A percentile compares a stretch with the other conserved stretches of the same genome.
These are phyloP conservation scores for Albula goreensis DNA, from an alignment of 2,113 vertebrate genomes.

Conservation along the genomic window DNA sequence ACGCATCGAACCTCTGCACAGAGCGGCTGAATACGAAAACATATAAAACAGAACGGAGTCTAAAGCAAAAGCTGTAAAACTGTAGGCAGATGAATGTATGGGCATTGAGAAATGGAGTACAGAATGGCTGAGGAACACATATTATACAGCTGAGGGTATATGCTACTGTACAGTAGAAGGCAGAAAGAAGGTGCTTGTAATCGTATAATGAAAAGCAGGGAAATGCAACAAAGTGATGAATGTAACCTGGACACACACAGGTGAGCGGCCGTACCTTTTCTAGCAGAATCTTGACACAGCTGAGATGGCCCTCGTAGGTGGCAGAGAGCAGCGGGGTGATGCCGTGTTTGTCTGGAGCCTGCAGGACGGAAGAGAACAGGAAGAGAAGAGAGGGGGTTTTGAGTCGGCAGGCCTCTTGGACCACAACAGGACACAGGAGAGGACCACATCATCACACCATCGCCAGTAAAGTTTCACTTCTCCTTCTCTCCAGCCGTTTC, in stretches of 20 bases:
- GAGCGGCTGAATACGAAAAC: background rate
- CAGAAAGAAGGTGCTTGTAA: no score
- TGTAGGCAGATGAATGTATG: background rate
- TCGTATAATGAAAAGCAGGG: background rate
- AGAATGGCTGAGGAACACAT: background rate
- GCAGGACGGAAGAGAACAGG: constrained; percentile 18
- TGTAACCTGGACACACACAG: background rate
- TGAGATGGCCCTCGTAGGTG: constrained; percentile 82
- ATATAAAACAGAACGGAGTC: background rate
- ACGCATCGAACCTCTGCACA: background rate
- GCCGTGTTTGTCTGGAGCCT: constrained; percentile 91
- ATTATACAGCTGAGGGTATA: no score
- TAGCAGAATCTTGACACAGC: constrained; percentile 90
- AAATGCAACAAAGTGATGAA: background rate
- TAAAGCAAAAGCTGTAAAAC: background rate
- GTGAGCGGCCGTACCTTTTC: constrained; percentile 80
- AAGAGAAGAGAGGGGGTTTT: background rate
- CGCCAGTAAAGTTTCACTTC: constrained; percentile 25
- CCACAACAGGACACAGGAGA: constrained; percentile 13
- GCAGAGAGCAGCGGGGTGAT: constrained; percentile 89
- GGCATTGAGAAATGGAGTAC: background rate
- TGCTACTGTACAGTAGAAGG: no score
- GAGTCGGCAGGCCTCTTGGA: constrained; percentile 8
- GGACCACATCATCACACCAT: constrained; percentile 17
- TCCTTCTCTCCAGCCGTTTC: constrained; percentile 9